These are phyloP conservation scores for Drosophila siamana DNA, from an alignment of 2,888 invertebrate species.

Conservation along the genomic window DNA sequence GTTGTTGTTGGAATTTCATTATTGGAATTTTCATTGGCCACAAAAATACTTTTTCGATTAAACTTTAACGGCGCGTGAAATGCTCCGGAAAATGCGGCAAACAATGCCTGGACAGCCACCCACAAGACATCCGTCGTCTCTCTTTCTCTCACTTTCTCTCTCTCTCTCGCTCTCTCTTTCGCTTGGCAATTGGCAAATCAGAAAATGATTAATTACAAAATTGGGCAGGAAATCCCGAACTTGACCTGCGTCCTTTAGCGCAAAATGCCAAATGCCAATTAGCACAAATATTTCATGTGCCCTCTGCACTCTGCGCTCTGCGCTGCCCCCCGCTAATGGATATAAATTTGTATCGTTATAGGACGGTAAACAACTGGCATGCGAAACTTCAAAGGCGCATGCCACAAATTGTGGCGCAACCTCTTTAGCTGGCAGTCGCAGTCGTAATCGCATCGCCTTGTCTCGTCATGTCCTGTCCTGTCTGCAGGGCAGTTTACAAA, in stretches of 20 bases:
- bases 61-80: conserved; percentile 79
- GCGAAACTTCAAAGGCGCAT: conserved; percentile 39
- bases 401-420: conserved; percentile 2
- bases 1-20: conserved; percentile 61
- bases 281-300: conserved; percentile 68
- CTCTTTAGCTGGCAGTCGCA: background rate
- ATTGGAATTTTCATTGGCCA: conserved; percentile 78
- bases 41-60: conserved; percentile 79
- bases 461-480: no score
- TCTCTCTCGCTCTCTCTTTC: background rate
- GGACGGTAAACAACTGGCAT: background rate
- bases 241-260: conserved; percentile 40
- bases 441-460: conserved; percentile 4
- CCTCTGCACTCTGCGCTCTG: no score
- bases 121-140: background rate
- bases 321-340: conserved; percentile 56
- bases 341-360: conserved; percentile 57
- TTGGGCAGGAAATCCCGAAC: conserved; percentile 26
- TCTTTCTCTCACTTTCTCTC: background rate
- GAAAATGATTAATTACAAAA: conserved; percentile 75
- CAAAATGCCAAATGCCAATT: conserved; percentile 68
- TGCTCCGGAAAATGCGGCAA: conserved; percentile 37
- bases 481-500: background rate
- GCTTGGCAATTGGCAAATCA: conserved; percentile 61
- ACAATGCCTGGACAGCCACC: conserved; percentile 6